A percentile compares a stretch with the other conserved stretches of the same genome.
Evolutionary conservation across 2,888 invertebrate genomes (phyloP).

Genomic region (Ganaspis brasiliensis): DNA sequence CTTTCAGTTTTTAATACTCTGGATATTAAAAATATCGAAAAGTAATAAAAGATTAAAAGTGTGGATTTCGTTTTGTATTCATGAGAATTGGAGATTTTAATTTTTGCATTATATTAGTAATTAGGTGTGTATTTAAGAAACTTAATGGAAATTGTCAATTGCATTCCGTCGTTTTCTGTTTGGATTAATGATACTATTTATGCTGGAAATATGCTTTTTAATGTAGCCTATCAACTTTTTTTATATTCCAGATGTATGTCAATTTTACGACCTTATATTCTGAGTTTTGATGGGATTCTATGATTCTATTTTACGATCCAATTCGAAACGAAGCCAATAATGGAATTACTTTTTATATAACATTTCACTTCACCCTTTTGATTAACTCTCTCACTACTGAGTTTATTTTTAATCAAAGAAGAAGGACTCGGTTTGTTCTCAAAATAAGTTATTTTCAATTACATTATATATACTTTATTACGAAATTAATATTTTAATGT

Average conservation of each 20-base stretch:
- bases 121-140: neutral
- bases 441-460: too few relatives aligned
- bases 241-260: conserved; percentile 1
- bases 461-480: too few relatives aligned
- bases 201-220: neutral
- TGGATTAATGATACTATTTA: neutral
- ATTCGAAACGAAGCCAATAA: conserved; percentile 12
- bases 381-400: neutral
- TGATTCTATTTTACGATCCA: conserved; percentile 8
- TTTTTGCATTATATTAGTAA: too few relatives aligned
- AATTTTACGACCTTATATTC: neutral
- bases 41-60: neutral
- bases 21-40: conserved; percentile 8
- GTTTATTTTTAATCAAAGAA: conserved; percentile 1
- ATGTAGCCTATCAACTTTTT: neutral
- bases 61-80: neutral
- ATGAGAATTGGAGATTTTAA: neutral
- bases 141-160: neutral
- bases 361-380: conserved; percentile 4
- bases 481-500: too few relatives aligned
- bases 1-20: neutral
- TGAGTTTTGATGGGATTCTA: conserved; percentile 9
- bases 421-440: neutral
- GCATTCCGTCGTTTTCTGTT: neutral
- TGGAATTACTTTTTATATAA: conserved; percentile 12